Evolutionary conservation across 1,140 invertebrate genomes (phyloP).

Genomic region (Drosophila seguyi): DNA sequence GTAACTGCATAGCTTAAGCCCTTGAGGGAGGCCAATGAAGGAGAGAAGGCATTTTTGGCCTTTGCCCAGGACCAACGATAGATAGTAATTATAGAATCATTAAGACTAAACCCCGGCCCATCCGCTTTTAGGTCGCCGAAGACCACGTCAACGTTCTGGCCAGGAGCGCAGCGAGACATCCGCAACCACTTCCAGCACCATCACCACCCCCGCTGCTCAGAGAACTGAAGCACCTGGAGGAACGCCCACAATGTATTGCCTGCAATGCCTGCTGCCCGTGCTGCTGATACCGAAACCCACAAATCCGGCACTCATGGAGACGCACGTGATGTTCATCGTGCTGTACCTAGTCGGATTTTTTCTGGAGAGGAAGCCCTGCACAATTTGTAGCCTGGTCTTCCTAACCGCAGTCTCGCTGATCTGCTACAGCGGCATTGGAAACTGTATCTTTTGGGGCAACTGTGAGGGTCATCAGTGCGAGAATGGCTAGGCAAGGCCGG

Average conservation of each 20-base stretch:
- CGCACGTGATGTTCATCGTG: conserved; percentile 98
- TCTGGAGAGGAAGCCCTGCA: conserved; percentile 97
- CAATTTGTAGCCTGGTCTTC: conserved; percentile 97
- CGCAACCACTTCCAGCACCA: conserved; percentile 3
- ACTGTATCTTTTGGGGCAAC: conserved; percentile 96
- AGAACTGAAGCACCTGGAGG: conserved; percentile 14
- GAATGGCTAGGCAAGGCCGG: conserved; percentile 85
- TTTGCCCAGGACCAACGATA: conserved; percentile 48
- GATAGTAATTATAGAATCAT: conserved; percentile 60
- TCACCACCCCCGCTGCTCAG: conserved; percentile 20
- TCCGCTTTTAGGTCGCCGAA: conserved; percentile 30
- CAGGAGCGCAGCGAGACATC: conserved; percentile 14
- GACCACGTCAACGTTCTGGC: conserved; percentile 42
- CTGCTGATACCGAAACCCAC: conserved; percentile 98
- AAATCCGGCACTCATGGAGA: conserved; percentile 96
- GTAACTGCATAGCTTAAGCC: not conserved
- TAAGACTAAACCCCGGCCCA: conserved; percentile 20
- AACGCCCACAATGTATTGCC: conserved; percentile 94
- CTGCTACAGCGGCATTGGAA: conserved; percentile 97
- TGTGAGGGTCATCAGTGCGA: conserved; percentile 91
- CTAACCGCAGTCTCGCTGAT: conserved; percentile 95
- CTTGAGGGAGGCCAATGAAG: not conserved
- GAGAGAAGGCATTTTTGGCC: conserved; percentile 36
- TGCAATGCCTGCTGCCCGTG: conserved; percentile 99
- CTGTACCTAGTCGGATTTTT: conserved; percentile 97